Evolutionary conservation across 2,888 invertebrate species (phyloP), one percentile per base, ranked within the genome.

Genomic region (Serrognathus titanus): DNA sequence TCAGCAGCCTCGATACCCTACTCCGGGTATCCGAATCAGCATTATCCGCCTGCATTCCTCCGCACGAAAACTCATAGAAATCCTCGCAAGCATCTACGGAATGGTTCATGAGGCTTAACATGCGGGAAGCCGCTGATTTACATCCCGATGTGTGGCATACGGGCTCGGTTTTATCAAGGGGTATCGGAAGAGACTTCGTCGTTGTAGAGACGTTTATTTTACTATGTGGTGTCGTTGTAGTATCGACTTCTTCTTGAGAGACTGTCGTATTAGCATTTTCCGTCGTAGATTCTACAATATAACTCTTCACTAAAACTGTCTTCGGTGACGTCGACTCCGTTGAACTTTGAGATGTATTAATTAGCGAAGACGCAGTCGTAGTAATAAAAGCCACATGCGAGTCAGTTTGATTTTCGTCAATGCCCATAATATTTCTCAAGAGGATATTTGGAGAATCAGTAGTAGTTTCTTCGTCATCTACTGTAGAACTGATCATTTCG

Each of bases 41-140:
- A 48, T 59, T 56, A 60, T 60, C 55, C 20, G 9, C 57, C 39
- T 48, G 40, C 60, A 60, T 48, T 48, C 63, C 59, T 24, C 71
- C 71, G 55, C 72, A 72, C 8, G 71, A 66, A 57, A 65, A 72
- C 38, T 68, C 66, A 45, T 72, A 72, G 56, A 71, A 72, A 50
- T 71, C 66, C 31, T 71, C 67, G 48, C 71, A 72, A 45, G 68
- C 59, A 31, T 57, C 59, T 20, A 20, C 38, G 7, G 62, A 59
- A 59, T 66, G 64, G 58, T 71, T 62, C 66, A 72, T 70, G 16
- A 62, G 58, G 53, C 62, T 61, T 35, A 71, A 59, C 43, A 72
- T 69, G 37, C 63, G 64, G 13, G 71, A 68, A 43, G 65, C 63
- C 24, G 60, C 57, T 16, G 62, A 55, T 58, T 66, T 68, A 55